Evolutionary conservation across 2,888 invertebrate species (phyloP).

Genomic region (Allolobophora icterica): DNA sequence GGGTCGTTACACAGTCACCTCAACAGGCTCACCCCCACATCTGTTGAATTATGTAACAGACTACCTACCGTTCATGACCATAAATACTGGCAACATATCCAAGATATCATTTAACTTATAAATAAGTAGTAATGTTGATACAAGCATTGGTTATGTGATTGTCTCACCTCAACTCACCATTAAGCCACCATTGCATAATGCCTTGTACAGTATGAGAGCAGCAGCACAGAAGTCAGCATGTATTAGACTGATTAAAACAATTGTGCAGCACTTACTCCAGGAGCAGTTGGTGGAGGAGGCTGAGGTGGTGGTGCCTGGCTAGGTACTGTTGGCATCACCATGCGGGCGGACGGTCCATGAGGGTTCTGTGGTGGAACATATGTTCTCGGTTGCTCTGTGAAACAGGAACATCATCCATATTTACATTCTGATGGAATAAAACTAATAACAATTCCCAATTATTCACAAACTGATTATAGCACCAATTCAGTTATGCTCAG

Average conservation of each 20-base stretch:
- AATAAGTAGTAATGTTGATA: too few species aligned
- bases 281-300: conserved; percentile 20
- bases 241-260: neutral
- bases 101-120: too few species aligned
- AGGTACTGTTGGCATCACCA: conserved; percentile 25
- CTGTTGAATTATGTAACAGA: too few species aligned
- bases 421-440: neutral
- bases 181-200: too few species aligned
- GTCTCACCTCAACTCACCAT: neutral
- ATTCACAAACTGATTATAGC: neutral
- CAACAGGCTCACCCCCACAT: neutral
- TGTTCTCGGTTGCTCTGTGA: conserved; percentile 17
- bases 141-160: neutral
- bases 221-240: too few species aligned
- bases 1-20: too few species aligned
- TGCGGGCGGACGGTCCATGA: conserved; percentile 30
- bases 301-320: neutral
- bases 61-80: too few species aligned
- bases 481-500: neutral
- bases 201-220: too few species aligned
- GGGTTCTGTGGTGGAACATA: conserved; percentile 33
- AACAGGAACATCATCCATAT: neutral
- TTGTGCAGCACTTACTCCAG: neutral
- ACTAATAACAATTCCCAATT: too few species aligned
- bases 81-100: too few species aligned